Percentiles rank a stretch among this genome's conserved stretches.
phyloP scores from a whole-genome alignment of 2,888 invertebrate genomes.

The Helicoverpa assulta region DNA sequence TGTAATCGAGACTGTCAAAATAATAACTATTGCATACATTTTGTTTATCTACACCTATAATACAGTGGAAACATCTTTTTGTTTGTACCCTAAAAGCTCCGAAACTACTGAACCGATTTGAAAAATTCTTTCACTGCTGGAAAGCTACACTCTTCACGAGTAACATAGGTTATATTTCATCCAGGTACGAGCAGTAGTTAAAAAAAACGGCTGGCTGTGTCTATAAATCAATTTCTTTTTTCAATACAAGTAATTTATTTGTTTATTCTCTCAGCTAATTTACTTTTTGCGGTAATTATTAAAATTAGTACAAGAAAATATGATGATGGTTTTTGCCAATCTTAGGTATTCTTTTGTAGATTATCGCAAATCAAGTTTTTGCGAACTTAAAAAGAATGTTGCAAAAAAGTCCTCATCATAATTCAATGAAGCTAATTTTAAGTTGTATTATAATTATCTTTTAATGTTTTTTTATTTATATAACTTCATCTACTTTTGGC shows the following conservation, averaged over 20 bases:
- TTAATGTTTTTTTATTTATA: not conserved
- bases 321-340: not conserved
- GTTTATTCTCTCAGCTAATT: not conserved
- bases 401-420: not conserved
- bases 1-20: slow-evolving; percentile 33
- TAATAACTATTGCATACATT: slow-evolving; percentile 26
- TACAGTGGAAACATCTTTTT: no score
- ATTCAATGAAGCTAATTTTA: not conserved
- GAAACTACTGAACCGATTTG: no score
- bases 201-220: no score
- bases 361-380: not conserved
- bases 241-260: not conserved
- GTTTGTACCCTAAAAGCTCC: no score
- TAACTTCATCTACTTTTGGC: not conserved
- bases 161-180: no score
- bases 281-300: not conserved
- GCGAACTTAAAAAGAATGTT: not conserved
- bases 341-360: not conserved
- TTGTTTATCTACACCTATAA: slow-evolving; percentile 1
- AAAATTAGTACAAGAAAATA: not conserved
- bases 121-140: no score
- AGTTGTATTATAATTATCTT: not conserved
- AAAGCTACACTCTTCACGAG: no score
- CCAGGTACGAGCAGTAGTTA: no score
- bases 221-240: not conserved